A percentile compares a stretch with the other conserved stretches of the same genome.
These are phyloP conservation scores for Chelonus formosanus DNA, from an alignment of 2,888 invertebrate species.

Conservation along the genomic window DNA sequence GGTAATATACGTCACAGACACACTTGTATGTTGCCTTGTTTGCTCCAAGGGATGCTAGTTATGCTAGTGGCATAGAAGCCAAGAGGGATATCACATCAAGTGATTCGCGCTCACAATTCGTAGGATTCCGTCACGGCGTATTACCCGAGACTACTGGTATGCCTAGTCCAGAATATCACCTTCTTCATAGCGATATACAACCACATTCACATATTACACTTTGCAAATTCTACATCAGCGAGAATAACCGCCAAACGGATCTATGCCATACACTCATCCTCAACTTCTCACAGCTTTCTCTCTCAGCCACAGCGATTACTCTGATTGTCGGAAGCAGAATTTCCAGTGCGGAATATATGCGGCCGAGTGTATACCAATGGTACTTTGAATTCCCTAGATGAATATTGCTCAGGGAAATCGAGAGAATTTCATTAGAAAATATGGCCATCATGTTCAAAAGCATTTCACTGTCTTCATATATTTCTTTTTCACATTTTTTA, in stretches of 20 bases:
- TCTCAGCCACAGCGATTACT: slow-evolving; percentile 20
- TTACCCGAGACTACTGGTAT: slow-evolving; percentile 43
- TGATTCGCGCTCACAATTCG: slow-evolving; percentile 4
- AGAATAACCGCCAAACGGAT: slow-evolving; percentile 32
- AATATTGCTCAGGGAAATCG: slow-evolving; percentile 9
- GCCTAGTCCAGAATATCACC: slow-evolving; percentile 10
- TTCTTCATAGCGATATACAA: slow-evolving; percentile 5
- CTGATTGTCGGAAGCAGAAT: slow-evolving; percentile 25
- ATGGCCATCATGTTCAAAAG: background rate
- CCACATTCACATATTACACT: slow-evolving; percentile 22
- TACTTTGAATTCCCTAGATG: slow-evolving; percentile 19
- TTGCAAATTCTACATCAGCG: slow-evolving; percentile 38
- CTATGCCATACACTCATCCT: background rate
- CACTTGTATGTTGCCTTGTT: background rate
- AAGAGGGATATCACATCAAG: background rate
- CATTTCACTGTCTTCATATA: background rate
- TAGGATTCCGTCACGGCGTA: slow-evolving; percentile 18
- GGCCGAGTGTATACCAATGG: slow-evolving; percentile 5
- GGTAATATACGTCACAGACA: background rate
- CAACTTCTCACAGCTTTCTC: slow-evolving; percentile 15
- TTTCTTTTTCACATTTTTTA: background rate
- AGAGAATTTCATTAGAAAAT: slow-evolving; percentile 17
- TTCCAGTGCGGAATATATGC: slow-evolving; percentile 16
- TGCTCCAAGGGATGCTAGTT: background rate
- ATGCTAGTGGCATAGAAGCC: background rate